phyloP scores from a whole-genome alignment of 2,888 invertebrate species.

The Oligia latruncula region DNA sequence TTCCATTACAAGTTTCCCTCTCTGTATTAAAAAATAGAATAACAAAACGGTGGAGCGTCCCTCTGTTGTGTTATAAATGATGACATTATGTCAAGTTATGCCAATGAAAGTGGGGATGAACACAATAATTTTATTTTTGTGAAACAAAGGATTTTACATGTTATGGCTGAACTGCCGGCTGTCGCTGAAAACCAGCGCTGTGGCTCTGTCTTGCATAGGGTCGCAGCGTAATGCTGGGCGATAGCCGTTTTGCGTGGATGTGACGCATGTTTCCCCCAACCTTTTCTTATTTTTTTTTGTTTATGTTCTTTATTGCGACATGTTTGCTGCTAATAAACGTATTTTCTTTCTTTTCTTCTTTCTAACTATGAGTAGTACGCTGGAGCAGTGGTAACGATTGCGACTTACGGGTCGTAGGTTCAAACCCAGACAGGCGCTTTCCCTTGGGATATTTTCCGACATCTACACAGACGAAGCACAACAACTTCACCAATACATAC shows the following conservation, averaged over 20 bases:
- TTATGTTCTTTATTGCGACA: too few relatives aligned
- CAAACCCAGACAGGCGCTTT: too few relatives aligned
- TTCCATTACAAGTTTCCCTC: constrained; percentile 53
- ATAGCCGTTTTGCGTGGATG: too few relatives aligned
- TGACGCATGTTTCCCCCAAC: too few relatives aligned
- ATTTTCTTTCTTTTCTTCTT: too few relatives aligned
- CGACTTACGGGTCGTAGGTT: neutral
- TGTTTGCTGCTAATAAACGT: too few relatives aligned
- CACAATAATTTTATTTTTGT: neutral
- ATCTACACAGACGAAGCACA: neutral
- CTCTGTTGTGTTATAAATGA: constrained; percentile 30
- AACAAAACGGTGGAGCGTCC: constrained; percentile 11
- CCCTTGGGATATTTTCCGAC: too few relatives aligned
- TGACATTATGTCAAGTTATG: constrained; percentile 30
- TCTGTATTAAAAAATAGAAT: constrained; percentile 31
- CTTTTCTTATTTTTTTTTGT: too few relatives aligned
- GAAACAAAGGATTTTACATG: neutral
- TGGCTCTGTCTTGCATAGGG: too few relatives aligned
- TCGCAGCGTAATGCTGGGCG: too few relatives aligned
- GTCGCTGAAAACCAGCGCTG: too few relatives aligned
- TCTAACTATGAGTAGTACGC: neutral
- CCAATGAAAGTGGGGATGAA: neutral
- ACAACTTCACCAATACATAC: neutral
- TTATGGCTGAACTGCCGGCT: neutral
- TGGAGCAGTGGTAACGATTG: neutral